Evolutionary conservation across 64 coral and sea anemone genomes (phyloP).

Genomic region (Anthopleura sola): DNA sequence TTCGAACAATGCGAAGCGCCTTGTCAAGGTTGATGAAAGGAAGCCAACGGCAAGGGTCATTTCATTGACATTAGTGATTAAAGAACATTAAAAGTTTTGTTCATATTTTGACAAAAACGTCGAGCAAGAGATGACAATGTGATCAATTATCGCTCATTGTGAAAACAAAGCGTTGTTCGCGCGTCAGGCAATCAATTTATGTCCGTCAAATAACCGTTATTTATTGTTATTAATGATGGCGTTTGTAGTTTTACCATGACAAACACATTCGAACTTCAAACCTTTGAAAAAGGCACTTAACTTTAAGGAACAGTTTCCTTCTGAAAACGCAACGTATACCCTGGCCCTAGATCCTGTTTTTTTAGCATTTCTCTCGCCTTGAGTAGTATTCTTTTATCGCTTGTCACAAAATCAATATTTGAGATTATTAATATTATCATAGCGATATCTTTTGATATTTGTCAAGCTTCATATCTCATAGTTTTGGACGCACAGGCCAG

Average conservation of each 20-base stretch:
- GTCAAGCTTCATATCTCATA: no score
- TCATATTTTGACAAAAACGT: not conserved
- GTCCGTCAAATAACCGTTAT: not conserved
- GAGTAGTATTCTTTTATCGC: no score
- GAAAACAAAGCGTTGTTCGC: not conserved
- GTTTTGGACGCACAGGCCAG: no score
- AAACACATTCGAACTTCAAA: not conserved
- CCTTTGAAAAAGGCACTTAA: not conserved
- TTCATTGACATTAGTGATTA: not conserved
- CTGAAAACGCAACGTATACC: not conserved
- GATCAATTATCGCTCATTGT: not conserved
- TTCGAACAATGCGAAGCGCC: not conserved
- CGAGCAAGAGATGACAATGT: not conserved
- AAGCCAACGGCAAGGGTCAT: not conserved
- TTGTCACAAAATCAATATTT: no score
- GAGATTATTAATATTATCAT: no score
- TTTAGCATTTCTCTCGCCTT: no score
- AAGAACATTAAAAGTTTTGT: not conserved
- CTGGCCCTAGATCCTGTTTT: no score
- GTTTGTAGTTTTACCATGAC: not conserved
- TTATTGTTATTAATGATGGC: not conserved
- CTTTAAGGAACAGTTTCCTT: no score
- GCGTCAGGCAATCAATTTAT: not conserved
- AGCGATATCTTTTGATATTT: no score
- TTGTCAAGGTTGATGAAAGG: not conserved